Conservation (phyloP, 2,797 vertebrate species). For the Lithobates sylvaticus region DNA sequence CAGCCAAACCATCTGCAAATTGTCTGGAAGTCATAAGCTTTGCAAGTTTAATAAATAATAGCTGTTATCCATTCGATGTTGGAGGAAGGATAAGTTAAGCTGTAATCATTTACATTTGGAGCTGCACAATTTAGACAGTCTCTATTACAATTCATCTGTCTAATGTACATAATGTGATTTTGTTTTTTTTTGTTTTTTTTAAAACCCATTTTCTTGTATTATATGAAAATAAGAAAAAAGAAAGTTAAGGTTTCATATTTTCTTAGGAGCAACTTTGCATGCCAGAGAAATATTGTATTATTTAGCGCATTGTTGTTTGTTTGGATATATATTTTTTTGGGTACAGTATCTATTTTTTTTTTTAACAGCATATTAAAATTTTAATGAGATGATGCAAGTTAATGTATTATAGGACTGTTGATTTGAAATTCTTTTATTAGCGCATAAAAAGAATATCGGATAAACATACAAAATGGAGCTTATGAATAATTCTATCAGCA, state of each 20-base stretch:
- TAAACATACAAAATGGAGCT: slow-evolving; percentile 57
- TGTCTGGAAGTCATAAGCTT: background rate
- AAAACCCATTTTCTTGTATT: background rate
- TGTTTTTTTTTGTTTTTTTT: background rate
- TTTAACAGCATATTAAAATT: slow-evolving; percentile 60
- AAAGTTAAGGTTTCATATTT: slow-evolving; percentile 13
- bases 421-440: slow-evolving; percentile 62
- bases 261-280: slow-evolving; percentile 34
- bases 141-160: background rate
- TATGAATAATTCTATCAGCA: slow-evolving; percentile 60
- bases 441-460: slow-evolving; percentile 59
- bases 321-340: slow-evolving; percentile 34
- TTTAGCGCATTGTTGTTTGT: slow-evolving; percentile 36
- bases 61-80: background rate
- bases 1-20: background rate
- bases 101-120: background rate
- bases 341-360: slow-evolving; percentile 43
- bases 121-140: background rate
- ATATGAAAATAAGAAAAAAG: background rate
- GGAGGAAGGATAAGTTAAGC: background rate
- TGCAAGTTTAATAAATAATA: background rate
- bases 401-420: slow-evolving; percentile 60
- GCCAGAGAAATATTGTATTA: slow-evolving; percentile 29
- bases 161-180: background rate
- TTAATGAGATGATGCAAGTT: slow-evolving; percentile 62